Base-by-base conservation (phyloP, 2,888 invertebrate species). In the Prosopocoilus inquinatus region DNA sequence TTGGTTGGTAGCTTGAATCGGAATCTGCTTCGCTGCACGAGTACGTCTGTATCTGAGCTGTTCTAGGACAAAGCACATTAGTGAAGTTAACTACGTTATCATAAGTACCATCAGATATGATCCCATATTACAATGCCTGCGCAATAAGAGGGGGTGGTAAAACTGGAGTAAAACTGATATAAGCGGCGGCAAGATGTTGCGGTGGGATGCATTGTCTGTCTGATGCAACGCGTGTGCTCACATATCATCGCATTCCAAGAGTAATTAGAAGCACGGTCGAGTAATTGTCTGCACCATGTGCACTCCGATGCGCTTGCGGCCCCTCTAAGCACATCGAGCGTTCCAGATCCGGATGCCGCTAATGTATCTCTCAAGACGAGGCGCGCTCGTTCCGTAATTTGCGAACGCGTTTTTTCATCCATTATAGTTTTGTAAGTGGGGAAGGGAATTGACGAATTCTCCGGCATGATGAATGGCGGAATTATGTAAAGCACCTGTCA, bases 1-100 rank as follows among this genome's bases (percentile, higher is more conserved):
- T 28, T 55, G 55, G 57, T 59, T 52, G 59, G 62, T 64, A 65
- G 67, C 66, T 67, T 68, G 67, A 64, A 63, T 59, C 62, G 62
- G 68, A 68, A 70, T 67, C 70, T 66, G 67, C 67, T 67, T 55
- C 63, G 62, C 60, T 56, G 61, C 65, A 64, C 64, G 59, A 68
- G 67, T 72, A 70, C 66, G 68, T 69, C 70, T 69, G 67, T 67
- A 67, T 67, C 64, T 67, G 36, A 41, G 53, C 63, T 65, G 67
- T 67, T 66, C 66, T 67, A 64, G 57, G 61, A 64, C 64, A 62
- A 60, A 63, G 67, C 66, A 67, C 68, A 67, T 68, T 70, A 69
- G 64, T 61, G 62, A 60, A 63, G 61, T 65, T 41, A 41, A 41
- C 41, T 13, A 15, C 13, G 53, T 38, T 51, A 58, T 44, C 53